Evolutionary conservation across 1,140 invertebrate genomes (phyloP), one percentile per base, ranked within the genome.

Genomic region (Formica exsecta): DNA sequence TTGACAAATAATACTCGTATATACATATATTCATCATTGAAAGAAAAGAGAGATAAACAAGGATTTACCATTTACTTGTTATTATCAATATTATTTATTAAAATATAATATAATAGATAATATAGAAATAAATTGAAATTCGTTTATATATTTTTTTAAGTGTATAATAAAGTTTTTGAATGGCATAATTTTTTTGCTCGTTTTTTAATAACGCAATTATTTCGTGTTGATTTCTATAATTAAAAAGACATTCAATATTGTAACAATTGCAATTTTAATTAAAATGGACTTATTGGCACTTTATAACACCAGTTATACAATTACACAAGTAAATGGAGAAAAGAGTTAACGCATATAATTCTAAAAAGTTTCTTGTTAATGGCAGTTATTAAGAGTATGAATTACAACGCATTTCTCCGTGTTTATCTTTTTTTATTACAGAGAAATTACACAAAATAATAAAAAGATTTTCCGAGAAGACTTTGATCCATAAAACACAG

Each of bases 241-340:
- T 29, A 19, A 19, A 70, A 71, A n/a, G 19, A 68, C 13, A n/a
- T 65, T 48, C 19, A 8, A 32, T 32, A 57, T 57, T 36, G n/a
- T 16, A 9, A 0, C 0, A 38, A 76, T 61, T 61, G 36, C 4
- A 3, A 22, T 5, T 32, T 64, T 9, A 38, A 29, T 71, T 81
- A 36, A 59, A 59, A 71, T 36, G 38, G 29, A 81, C 57, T 71
- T 81, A 81, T 51, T 81, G 51, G 22, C 22, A 71, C n/a, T 59
- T 16, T 16, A 44, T 44, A n/a, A 29, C 22, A 71, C 25, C 36
- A 83, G 25, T 73, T 59, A 11, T 73, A 48, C 38, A 73, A 83
- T 36, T 61, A 59, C 5, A 5, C 19, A 11, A 41, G n/a, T 22
- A 2, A 44, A 71, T 38, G 41, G 36, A 71, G 5, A 16, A 41